Percentiles rank a stretch among this genome's conserved stretches.
Conservation (phyloP, 2,888 invertebrate genomes). For the Branchipolynoe longqiensis region DNA sequence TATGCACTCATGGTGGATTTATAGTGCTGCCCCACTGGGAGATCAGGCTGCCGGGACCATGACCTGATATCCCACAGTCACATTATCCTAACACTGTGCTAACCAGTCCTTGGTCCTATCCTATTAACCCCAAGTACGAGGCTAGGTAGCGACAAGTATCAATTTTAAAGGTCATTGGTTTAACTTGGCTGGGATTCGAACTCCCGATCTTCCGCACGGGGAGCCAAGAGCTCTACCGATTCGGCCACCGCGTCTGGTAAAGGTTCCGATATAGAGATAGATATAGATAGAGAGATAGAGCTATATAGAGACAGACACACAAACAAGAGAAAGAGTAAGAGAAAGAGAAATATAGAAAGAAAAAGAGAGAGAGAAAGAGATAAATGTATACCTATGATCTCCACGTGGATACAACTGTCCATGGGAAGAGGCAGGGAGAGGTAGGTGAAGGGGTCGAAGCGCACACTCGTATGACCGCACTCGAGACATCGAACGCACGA, state of each 20-base stretch:
- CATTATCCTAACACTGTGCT: too few species aligned
- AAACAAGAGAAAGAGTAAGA: neutral
- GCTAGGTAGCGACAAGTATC: too few species aligned
- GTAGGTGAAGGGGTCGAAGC: constrained; percentile 96
- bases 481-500: constrained; percentile 92
- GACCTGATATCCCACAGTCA: too few species aligned
- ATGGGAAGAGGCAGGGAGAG: constrained; percentile 94
- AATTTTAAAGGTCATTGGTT: too few species aligned
- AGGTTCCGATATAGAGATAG: neutral
- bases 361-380: neutral
- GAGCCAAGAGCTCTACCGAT: too few species aligned
- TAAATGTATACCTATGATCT: constrained; percentile 86
- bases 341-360: neutral
- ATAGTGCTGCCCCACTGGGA: too few species aligned
- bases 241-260: neutral
- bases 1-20: too few species aligned
- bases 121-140: too few species aligned
- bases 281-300: neutral
- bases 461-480: constrained; percentile 91
- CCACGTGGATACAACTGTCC: constrained; percentile 90
- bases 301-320: neutral
- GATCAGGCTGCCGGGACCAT: too few species aligned
- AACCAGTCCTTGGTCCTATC: too few species aligned
- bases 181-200: too few species aligned
- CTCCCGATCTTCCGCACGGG: too few species aligned